These are phyloP conservation scores for Thereva unica DNA, from an alignment of 2,888 invertebrate species.

Conservation along the genomic window DNA sequence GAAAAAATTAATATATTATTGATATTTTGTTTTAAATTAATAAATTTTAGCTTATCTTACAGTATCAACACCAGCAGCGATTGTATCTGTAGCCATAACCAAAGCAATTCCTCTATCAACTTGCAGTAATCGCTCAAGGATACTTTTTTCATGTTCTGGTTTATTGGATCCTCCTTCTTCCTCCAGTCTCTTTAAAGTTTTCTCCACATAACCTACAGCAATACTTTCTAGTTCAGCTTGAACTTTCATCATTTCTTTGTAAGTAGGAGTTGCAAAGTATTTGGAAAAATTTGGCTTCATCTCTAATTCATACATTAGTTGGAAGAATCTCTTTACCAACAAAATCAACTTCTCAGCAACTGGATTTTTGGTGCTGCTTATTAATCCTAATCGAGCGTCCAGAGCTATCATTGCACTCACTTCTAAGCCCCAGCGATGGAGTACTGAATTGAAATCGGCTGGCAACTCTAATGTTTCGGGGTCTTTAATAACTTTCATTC, in stretches of 20 bases:
- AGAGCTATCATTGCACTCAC: constrained; percentile 58
- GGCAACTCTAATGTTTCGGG: constrained; percentile 39
- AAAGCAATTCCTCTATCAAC: constrained; percentile 66
- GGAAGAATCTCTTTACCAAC: constrained; percentile 39
- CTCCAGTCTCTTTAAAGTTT: constrained; percentile 50
- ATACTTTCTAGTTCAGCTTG: constrained; percentile 49
- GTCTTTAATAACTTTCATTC: constrained; percentile 53
- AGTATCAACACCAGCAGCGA: constrained; percentile 73
- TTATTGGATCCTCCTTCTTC: constrained; percentile 49
- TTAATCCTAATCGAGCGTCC: constrained; percentile 53
- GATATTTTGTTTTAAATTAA: neutral
- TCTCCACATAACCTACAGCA: constrained; percentile 51
- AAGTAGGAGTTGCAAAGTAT: constrained; percentile 50
- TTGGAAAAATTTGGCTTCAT: constrained; percentile 53
- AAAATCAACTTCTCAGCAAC: constrained; percentile 38
- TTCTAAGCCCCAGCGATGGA: constrained; percentile 65
- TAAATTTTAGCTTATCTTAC: constrained; percentile 57
- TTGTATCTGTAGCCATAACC: constrained; percentile 72
- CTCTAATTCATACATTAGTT: constrained; percentile 46
- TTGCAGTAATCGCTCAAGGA: constrained; percentile 67
- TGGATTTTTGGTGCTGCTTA: constrained; percentile 43
- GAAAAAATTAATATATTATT: constrained; percentile 7
- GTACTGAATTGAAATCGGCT: constrained; percentile 57
- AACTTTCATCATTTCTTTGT: constrained; percentile 46
- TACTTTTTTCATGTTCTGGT: constrained; percentile 61